Conservation (phyloP, 2,797 vertebrate genomes). For the Tamandua tetradactyla region DNA sequence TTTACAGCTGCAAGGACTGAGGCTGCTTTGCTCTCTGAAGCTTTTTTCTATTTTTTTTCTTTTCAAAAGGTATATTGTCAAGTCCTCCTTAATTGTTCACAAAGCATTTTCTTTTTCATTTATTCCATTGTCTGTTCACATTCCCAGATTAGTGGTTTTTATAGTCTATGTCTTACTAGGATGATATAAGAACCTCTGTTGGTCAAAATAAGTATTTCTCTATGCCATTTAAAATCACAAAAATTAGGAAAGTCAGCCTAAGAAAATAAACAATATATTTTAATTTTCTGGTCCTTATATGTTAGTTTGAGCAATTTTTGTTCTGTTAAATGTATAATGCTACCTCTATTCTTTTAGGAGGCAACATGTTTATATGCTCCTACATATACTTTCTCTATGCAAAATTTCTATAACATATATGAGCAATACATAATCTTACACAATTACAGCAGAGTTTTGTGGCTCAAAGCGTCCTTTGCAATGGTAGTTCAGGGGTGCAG, state of each 20-base stretch:
- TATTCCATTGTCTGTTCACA: constrained; percentile 16
- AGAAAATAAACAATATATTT: background rate
- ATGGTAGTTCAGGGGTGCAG: background rate
- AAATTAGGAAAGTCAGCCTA: background rate
- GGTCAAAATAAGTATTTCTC: background rate
- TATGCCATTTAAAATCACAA: background rate
- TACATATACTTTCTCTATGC: background rate
- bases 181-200: background rate
- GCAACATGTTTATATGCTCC: background rate
- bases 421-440: background rate
- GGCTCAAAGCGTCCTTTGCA: background rate
- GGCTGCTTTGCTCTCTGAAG: background rate
- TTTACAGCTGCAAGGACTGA: background rate
- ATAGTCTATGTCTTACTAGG: background rate
- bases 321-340: background rate
- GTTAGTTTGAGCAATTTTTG: background rate
- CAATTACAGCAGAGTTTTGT: background rate
- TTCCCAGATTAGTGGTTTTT: constrained; percentile 32
- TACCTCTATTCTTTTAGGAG: background rate
- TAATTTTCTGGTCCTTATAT: background rate
- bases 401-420: background rate
- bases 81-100: constrained; percentile 27
- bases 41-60: fast-evolving
- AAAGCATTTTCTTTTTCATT: constrained; percentile 2
- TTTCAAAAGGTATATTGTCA: background rate